Evolutionary conservation across 37 sponge, comb jelly and placozoan species (phyloP).

Genomic region (Dysidea cf. avara): DNA sequence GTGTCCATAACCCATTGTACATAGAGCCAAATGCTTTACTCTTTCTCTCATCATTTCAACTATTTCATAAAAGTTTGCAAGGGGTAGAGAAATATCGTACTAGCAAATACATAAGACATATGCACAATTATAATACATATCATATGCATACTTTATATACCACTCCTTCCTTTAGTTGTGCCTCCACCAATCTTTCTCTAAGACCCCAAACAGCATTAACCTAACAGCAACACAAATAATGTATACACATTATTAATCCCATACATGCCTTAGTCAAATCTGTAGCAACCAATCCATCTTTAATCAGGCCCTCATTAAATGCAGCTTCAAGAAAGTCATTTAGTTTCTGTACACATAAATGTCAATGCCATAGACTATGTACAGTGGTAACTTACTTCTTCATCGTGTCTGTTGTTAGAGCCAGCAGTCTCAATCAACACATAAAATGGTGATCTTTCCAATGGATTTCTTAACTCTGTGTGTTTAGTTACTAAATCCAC

Average conservation of each 20-base stretch:
- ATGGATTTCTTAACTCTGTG: constrained; percentile 57
- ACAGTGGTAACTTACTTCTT: constrained; percentile 38
- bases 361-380: neutral
- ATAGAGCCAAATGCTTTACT: constrained; percentile 30
- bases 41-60: constrained; percentile 78
- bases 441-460: constrained; percentile 73
- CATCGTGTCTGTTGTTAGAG: constrained; percentile 78
- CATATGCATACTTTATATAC: constrained; percentile 60
- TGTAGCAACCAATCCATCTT: constrained; percentile 84
- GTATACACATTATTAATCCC: neutral
- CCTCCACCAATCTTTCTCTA: constrained; percentile 83
- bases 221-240: constrained; percentile 11
- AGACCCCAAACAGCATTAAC: constrained; percentile 73
- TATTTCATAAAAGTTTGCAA: constrained; percentile 72
- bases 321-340: constrained; percentile 66
- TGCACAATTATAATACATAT: neutral
- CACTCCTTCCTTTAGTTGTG: constrained; percentile 65
- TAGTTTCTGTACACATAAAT: constrained; percentile 56
- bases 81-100: constrained; percentile 96
- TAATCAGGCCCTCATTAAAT: constrained; percentile 43
- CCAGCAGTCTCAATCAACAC: constrained; percentile 93
- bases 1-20: constrained; percentile 91
- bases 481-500: constrained; percentile 72
- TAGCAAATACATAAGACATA: constrained; percentile 8
- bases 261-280: constrained; percentile 52